These are phyloP conservation scores for Drosophila nr. fundita DNA, from an alignment of 2,888 invertebrate genomes.

Conservation along the genomic window DNA sequence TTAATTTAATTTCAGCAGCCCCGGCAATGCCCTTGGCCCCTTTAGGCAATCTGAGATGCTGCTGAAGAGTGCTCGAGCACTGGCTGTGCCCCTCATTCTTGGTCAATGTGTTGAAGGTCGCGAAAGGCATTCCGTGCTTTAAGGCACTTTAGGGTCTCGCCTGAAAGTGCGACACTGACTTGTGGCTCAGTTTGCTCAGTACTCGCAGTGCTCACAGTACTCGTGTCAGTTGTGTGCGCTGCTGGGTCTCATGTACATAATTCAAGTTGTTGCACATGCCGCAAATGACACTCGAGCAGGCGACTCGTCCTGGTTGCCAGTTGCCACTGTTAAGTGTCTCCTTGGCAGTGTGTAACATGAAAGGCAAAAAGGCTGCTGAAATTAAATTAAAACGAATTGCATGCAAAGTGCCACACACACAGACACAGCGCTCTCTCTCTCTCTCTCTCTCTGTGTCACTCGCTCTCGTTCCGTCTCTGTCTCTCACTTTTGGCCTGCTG, in stretches of 20 bases:
- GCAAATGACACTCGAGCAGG: constrained; percentile 61
- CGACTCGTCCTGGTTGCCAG: constrained; percentile 27
- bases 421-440: background rate
- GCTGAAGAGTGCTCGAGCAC: background rate
- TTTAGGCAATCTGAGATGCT: constrained; percentile 1
- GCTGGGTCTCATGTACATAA: constrained; percentile 72
- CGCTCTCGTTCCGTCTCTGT: background rate
- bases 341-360: constrained; percentile 68
- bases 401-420: constrained; percentile 71
- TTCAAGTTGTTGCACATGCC: constrained; percentile 80
- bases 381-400: constrained; percentile 79
- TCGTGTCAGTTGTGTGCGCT: constrained; percentile 26
- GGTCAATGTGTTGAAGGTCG: constrained; percentile 58
- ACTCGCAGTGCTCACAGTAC: constrained; percentile 15
- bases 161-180: constrained; percentile 4
- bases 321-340: constrained; percentile 56
- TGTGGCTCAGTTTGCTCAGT: constrained; percentile 5
- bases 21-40: background rate
- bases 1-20: background rate
- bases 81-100: constrained; percentile 24
- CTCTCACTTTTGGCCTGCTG: background rate
- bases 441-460: background rate
- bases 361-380: constrained; percentile 76
- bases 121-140: constrained; percentile 33
- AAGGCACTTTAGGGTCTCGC: constrained; percentile 29